Conservation (phyloP, 1,140 invertebrate species). For the Pachypsylla venusta region DNA sequence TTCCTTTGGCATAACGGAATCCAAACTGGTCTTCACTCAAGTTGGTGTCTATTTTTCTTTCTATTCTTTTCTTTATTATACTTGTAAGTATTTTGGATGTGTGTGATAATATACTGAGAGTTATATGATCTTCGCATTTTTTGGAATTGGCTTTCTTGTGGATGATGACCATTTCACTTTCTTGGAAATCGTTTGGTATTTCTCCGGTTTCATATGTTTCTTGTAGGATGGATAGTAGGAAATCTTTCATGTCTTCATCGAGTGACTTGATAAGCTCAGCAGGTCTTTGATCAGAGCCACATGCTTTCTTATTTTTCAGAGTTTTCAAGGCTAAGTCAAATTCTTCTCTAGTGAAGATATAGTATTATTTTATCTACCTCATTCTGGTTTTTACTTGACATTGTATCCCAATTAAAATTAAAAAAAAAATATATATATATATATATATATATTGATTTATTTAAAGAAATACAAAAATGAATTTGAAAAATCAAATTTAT, state of each 20-base stretch:
- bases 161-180: constrained; percentile 16
- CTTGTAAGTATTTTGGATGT: constrained; percentile 18
- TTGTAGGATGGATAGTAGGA: constrained; percentile 15
- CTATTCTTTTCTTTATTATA: constrained; percentile 17
- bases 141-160: constrained; percentile 16
- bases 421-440: no score
- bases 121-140: constrained; percentile 16
- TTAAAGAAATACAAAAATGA: no score
- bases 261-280: constrained; percentile 24
- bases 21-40: constrained; percentile 5
- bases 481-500: no score
- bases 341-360: constrained; percentile 18
- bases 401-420: no score
- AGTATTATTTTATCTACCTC: no score
- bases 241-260: constrained; percentile 14
- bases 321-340: constrained; percentile 22
- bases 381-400: no score
- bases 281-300: constrained; percentile 24
- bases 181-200: constrained; percentile 20
- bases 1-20: constrained; percentile 7
- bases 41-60: constrained; percentile 6
- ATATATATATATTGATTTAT: no score
- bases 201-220: constrained; percentile 15
- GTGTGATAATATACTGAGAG: constrained; percentile 14
- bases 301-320: constrained; percentile 26